Conservation (phyloP, 2,797 vertebrate species). For the Pristis pectinata region DNA sequence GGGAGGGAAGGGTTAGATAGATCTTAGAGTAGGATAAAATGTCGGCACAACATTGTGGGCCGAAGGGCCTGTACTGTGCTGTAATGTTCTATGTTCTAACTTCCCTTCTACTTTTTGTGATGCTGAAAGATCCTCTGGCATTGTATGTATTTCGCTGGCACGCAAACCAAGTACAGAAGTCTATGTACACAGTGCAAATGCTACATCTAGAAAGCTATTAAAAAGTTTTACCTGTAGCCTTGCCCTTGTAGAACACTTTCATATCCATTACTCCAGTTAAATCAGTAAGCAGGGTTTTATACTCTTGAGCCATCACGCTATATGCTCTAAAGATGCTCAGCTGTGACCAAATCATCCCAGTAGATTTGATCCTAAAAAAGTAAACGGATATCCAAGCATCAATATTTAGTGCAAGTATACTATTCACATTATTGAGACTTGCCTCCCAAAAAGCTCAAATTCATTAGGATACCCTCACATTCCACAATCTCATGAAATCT, state of each 20-base stretch:
- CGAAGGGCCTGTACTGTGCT: no score
- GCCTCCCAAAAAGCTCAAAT: no score
- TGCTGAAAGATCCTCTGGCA: neutral
- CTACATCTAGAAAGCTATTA: neutral
- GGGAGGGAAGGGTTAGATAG: no score
- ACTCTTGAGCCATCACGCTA: constrained; percentile 68
- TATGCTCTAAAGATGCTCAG: constrained; percentile 93
- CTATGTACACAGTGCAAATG: neutral
- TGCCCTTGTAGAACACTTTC: constrained; percentile 94
- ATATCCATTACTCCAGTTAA: constrained; percentile 94
- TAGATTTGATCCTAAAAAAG: constrained; percentile 85
- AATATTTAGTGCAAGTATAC: neutral
- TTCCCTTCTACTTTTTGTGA: neutral
- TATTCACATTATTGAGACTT: neutral
- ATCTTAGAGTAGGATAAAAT: no score
- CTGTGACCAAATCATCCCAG: constrained; percentile 97
- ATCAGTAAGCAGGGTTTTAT: constrained; percentile 75
- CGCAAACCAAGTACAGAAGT: neutral
- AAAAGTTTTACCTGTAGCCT: constrained; percentile 66
- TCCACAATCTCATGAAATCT: neutral
- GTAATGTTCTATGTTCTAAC: no score
- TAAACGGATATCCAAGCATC: neutral
- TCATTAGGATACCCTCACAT: neutral
- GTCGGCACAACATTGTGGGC: no score
- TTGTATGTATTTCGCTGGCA: neutral